Conservation (phyloP, 2,113 vertebrate genomes). For the Rissa tridactyla region DNA sequence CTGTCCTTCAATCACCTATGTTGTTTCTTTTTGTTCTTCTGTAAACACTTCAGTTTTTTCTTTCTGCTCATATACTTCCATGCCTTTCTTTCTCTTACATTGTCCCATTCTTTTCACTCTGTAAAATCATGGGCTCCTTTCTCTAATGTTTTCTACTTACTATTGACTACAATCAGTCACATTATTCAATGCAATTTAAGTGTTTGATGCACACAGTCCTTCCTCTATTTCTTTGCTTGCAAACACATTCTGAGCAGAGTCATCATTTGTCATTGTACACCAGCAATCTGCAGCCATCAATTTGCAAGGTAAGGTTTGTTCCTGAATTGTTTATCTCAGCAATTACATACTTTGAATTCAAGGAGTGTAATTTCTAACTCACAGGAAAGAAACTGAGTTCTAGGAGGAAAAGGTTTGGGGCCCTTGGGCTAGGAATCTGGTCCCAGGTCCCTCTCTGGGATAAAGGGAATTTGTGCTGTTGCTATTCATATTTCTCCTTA, state of each 20-base stretch:
- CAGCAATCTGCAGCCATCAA: background rate
- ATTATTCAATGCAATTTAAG: background rate
- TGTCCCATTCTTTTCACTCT: background rate
- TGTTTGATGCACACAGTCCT: background rate
- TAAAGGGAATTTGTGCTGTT: background rate
- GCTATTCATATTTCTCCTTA: background rate
- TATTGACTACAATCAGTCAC: background rate
- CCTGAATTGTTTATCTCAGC: constrained; percentile 3
- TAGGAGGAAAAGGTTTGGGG: background rate
- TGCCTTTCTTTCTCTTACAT: background rate
- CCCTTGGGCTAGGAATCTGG: background rate
- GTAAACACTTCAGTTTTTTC: background rate
- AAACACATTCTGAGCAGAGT: background rate
- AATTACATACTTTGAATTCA: constrained; percentile 10
- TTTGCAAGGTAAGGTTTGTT: background rate
- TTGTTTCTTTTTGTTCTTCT: background rate
- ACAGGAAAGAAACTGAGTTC: background rate
- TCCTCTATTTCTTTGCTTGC: background rate
- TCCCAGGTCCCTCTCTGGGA: background rate
- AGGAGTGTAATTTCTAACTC: background rate
- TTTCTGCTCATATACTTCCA: background rate
- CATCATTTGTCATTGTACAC: constrained; percentile 2
- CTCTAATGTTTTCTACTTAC: background rate
- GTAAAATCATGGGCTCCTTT: background rate
- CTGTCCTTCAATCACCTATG: background rate